A percentile compares a stretch with the other conserved stretches of the same genome.
phyloP scores from a whole-genome alignment of 2,113 vertebrate genomes.

The Donacobius atricapilla region DNA sequence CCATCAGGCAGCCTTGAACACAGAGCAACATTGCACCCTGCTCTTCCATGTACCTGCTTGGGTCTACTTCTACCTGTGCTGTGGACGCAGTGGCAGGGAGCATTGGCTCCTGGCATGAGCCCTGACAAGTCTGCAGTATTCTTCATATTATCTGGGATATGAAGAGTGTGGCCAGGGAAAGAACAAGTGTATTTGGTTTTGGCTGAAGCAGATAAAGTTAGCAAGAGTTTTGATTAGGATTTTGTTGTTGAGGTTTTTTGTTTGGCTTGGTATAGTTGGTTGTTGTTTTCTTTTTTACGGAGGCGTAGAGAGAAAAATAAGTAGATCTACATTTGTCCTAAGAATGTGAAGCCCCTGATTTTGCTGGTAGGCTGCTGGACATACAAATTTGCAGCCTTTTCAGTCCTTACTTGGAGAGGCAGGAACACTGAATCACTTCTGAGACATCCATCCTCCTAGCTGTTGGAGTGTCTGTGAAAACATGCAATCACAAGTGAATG shows the following conservation, averaged over 20 bases:
- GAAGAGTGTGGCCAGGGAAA: neutral
- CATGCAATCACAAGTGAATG: neutral
- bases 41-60: neutral
- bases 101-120: neutral
- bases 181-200: neutral
- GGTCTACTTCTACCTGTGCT: neutral
- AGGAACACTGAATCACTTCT: neutral
- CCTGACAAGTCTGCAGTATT: neutral
- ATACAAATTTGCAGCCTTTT: neutral
- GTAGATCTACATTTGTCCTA: neutral
- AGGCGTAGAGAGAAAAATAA: neutral
- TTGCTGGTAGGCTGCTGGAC: neutral
- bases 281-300: neutral
- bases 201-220: neutral
- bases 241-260: neutral
- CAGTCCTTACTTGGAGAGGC: neutral
- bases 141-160: neutral
- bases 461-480: neutral
- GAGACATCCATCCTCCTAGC: neutral
- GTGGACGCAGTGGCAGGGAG: neutral
- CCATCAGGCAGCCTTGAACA: neutral
- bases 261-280: neutral
- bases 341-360: neutral
- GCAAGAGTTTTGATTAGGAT: neutral
- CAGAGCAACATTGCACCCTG: rapidly evolving